phyloP scores from a whole-genome alignment of 2,797 vertebrate genomes.

The Craterocephalus amniculus region DNA sequence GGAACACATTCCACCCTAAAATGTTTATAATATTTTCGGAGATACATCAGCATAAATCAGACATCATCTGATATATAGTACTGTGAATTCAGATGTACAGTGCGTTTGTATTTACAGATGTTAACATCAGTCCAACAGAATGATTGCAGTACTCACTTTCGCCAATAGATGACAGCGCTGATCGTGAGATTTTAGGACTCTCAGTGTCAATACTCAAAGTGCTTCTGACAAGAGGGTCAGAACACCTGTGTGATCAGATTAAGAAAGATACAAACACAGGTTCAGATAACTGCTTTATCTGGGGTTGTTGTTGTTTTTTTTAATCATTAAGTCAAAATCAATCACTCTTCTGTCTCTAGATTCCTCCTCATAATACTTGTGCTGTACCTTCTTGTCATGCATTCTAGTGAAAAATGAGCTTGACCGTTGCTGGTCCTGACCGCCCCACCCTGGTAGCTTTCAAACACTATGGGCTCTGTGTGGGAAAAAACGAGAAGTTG shows the following conservation, averaged over 20 bases:
- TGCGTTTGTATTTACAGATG: background rate
- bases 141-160: slow-evolving; percentile 50
- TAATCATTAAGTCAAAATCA: background rate
- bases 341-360: background rate
- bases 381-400: slow-evolving; percentile 82
- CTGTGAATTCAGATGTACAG: background rate
- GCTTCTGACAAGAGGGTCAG: slow-evolving; percentile 48
- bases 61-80: background rate
- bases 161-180: slow-evolving; percentile 44
- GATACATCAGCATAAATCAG: background rate
- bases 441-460: slow-evolving; percentile 79
- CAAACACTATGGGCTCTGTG: slow-evolving; percentile 86
- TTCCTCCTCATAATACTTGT: background rate
- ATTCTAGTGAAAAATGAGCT: slow-evolving; percentile 43
- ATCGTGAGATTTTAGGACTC: slow-evolving; percentile 17
- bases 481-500: slow-evolving; percentile 23
- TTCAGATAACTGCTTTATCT: background rate
- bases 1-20: background rate
- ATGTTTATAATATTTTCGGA: background rate
- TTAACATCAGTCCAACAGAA: background rate
- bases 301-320: background rate
- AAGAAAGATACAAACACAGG: background rate
- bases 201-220: slow-evolving; percentile 27
- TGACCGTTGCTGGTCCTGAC: slow-evolving; percentile 60
- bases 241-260: slow-evolving; percentile 45